Base-by-base conservation (phyloP, 1,140 invertebrate species). In the Oryzaephilus surinamensis region DNA sequence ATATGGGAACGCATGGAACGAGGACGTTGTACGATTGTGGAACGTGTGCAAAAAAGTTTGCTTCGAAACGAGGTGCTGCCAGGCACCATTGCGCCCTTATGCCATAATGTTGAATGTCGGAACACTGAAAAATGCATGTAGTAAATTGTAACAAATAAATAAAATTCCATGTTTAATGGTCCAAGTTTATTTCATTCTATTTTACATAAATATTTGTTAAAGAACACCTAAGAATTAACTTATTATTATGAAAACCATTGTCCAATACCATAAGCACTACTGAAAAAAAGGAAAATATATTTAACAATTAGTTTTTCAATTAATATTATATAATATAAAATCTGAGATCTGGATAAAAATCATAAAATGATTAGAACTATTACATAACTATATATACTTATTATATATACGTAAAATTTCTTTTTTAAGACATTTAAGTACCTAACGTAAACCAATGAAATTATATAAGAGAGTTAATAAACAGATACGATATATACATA, bases 151-250 rank as follows among this genome's bases (percentile, higher is more conserved):
- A n/a, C n/a, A 53, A 18, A 29, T 49, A 46, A 34, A 55, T 46
- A 6, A 57, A n/a, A n/a, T n/a, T n/a, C n/a, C n/a, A n/a, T n/a
- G n/a, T 11, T 11, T 38, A 38, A 47, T 50, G 51, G 48, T 53
- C 46, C 51, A 53, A 50, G 41, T 50, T 51, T 45, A 48, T 52
- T 55, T 48, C 41, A 44, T 41, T 44, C 51, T 57, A 55, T 57
- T 46, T 50, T 54, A 57, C 52, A 57, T 54, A 57, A 57, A 57
- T 52, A 57, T 57, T 42, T 54, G 43, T 51, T 48, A 43, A 41
- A 54, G 52, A 54, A 55, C 46, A 50, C 36, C 51, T 55, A 55
- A 51, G 27, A 48, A 39, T 43, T 38, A 45, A 45, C 41, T 48
- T 48, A 50, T 44, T 36, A 44, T 46, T 43, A 48, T 46, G 44